These are phyloP conservation scores for Rhyacophila brunnea DNA, from an alignment of 1,140 invertebrate species.

Conservation along the genomic window DNA sequence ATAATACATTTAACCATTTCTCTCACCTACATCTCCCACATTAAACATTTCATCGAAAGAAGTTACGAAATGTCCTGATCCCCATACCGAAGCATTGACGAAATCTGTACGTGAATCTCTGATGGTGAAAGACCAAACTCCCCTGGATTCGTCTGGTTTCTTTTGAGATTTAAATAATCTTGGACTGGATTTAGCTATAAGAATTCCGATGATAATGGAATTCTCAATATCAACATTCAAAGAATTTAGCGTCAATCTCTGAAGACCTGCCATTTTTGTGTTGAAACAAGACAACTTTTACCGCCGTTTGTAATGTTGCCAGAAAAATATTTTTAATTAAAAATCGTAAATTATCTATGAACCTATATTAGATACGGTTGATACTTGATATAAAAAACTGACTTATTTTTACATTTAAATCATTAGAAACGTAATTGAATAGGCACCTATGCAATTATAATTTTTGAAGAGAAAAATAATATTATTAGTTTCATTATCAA, in stretches of 20 bases:
- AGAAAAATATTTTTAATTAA: too few species aligned
- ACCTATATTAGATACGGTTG: too few species aligned
- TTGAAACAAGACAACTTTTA: background rate
- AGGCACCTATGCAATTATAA: too few species aligned
- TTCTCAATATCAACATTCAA: slow-evolving; percentile 50
- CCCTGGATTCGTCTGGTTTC: slow-evolving; percentile 50
- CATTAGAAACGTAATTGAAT: too few species aligned
- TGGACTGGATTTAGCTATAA: slow-evolving; percentile 49
- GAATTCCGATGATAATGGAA: slow-evolving; percentile 47
- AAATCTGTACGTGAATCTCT: slow-evolving; percentile 66
- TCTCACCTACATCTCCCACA: slow-evolving; percentile 64
- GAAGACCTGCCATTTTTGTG: slow-evolving; percentile 48
- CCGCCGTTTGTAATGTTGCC: too few species aligned
- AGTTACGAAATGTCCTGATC: slow-evolving; percentile 57
- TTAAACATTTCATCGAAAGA: slow-evolving; percentile 58
- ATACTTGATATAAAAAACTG: too few species aligned
- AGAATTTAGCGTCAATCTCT: slow-evolving; percentile 44
- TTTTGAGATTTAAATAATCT: slow-evolving; percentile 44
- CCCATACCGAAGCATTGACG: slow-evolving; percentile 70
- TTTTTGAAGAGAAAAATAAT: too few species aligned
- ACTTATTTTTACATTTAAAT: too few species aligned
- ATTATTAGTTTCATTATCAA: too few species aligned
- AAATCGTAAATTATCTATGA: too few species aligned
- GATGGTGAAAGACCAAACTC: slow-evolving; percentile 69
- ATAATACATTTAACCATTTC: background rate